Evolutionary conservation across 2,797 vertebrate species (phyloP), one percentile per base, ranked within the genome.

Genomic region (Aulostomus chinensis): DNA sequence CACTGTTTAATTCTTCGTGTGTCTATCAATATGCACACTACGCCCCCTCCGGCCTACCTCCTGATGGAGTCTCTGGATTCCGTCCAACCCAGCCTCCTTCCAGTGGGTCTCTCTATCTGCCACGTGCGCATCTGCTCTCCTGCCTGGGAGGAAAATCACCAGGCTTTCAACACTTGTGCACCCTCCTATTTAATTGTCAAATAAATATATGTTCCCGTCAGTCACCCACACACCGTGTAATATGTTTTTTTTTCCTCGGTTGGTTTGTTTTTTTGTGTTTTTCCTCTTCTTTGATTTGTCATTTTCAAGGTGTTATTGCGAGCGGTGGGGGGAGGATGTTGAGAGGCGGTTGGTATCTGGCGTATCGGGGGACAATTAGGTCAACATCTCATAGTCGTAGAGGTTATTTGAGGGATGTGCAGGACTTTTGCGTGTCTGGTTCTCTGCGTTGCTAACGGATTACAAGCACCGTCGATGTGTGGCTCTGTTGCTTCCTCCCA

Each of bases 21-120:
- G 73, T 76, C 71, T 68, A 72, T 86, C 84, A 80, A 76, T 85
- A 80, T 73, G 74, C 80, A 61, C 69, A 45, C 80, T 80, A 67
- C 69, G 71, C 30, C 65, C 79, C 83, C 59, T 36, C 22, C 63
- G 81, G 76, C 58, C 46, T 53, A 55, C 40, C 50, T 41, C 31
- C 73, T 78, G 73, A 83, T 81, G 55, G 78, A 81, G 61, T 58
- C 51, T 71, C 59, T 88, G 85, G 83, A 87, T 63, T 34, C 24
- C 5, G 37, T 86, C 85, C 84, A 89, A 59, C 47, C 55, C 74
- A 76, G 68, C 49, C 56, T 65, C 58, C 33, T 60, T 38, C 36
- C 63, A 54, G 35, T 41, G 14, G 50, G 56, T 50, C 36, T 58
- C 60, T 64, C 59, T 58, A 58, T 68, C 57, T 30, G 60, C 56